phyloP scores from a whole-genome alignment of 1,140 invertebrate genomes.

The Penaeus chinensis region DNA sequence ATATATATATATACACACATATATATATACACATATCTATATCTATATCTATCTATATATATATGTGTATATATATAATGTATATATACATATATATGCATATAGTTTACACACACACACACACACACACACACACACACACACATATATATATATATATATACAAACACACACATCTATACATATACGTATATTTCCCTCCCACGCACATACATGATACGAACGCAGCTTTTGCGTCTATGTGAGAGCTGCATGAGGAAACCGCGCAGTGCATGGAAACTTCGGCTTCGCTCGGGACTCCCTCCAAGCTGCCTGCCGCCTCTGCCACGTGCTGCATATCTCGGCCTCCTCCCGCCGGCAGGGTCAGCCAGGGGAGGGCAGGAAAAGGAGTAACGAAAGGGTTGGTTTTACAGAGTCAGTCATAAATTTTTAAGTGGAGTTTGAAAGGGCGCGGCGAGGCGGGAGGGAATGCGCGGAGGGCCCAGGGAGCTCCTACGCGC shows the following conservation, averaged over 20 bases:
- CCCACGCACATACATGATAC: background rate
- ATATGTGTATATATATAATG: background rate
- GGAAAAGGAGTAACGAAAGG: background rate
- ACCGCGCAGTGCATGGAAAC: too few relatives aligned
- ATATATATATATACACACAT: slow-evolving; percentile 5
- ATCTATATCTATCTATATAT: background rate
- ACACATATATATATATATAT: slow-evolving; percentile 31
- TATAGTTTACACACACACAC: background rate
- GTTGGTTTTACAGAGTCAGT: background rate
- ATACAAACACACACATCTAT: too few relatives aligned
- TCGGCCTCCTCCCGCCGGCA: background rate
- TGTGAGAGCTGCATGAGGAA: background rate
- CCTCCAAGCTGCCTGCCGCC: too few relatives aligned
- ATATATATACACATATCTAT: background rate
- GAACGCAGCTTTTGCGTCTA: background rate
- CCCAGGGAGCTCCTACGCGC: background rate
- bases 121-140: background rate
- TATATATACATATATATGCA: background rate
- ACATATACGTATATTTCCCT: too few relatives aligned
- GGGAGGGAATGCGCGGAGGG: slow-evolving; percentile 2
- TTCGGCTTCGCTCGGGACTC: too few relatives aligned
- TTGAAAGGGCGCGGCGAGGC: background rate
- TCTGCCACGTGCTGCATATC: too few relatives aligned
- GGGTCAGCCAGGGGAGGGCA: background rate
- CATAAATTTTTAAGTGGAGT: slow-evolving; percentile 38